Conservation (phyloP, 2,797 vertebrate species). For the Sylvilagus floridanus region DNA sequence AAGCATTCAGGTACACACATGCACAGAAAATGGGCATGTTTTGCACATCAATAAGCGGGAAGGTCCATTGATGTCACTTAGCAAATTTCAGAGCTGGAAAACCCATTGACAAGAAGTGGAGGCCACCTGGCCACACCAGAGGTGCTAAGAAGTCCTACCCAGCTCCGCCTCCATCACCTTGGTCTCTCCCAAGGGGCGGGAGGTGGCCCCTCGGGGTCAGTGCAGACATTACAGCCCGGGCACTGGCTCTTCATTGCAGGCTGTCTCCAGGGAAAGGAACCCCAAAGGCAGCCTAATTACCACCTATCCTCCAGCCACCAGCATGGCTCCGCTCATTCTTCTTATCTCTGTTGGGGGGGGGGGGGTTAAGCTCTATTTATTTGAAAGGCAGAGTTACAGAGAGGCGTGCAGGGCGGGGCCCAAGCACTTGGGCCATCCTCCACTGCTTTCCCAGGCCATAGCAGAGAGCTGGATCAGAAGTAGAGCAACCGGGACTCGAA, state of each 20-base stretch:
- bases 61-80: not conserved
- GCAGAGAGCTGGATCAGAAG: too few species aligned
- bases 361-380: too few species aligned
- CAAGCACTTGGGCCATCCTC: too few species aligned
- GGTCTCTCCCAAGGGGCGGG: not conserved
- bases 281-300: constrained; percentile 8
- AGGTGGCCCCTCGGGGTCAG: not conserved
- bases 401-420: too few species aligned
- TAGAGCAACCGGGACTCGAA: too few species aligned
- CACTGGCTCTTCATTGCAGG: not conserved
- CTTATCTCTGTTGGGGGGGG: not conserved
- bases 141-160: not conserved
- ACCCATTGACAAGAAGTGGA: not conserved
- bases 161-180: not conserved
- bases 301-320: not conserved
- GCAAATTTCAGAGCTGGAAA: not conserved
- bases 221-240: not conserved
- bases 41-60: not conserved
- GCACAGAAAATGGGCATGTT: not conserved
- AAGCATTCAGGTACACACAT: not conserved
- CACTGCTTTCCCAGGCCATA: too few species aligned
- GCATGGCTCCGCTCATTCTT: not conserved
- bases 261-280: constrained; percentile 20
- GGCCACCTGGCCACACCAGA: not conserved
- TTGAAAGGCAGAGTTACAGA: too few species aligned